A percentile compares a stretch with the other conserved stretches of the same genome.
phyloP scores from a whole-genome alignment of 2,888 invertebrate species.

The Mycalesis mineus region DNA sequence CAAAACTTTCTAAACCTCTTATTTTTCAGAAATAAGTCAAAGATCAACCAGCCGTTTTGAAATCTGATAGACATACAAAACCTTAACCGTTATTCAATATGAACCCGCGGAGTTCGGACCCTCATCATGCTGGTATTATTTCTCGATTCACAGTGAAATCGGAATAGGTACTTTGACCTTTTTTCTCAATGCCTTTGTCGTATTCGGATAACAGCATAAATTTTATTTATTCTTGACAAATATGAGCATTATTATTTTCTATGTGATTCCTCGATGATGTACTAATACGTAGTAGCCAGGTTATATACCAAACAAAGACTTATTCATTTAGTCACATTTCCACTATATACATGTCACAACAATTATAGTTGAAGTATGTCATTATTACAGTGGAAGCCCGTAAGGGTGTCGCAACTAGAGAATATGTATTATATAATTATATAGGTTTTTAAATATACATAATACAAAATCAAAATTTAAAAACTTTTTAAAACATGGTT shows the following conservation, averaged over 20 bases:
- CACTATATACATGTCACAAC: no score
- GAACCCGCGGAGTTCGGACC: background rate
- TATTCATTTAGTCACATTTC: no score
- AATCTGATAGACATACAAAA: conserved; percentile 5
- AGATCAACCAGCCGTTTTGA: background rate
- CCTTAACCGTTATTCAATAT: conserved; percentile 1
- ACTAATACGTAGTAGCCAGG: no score
- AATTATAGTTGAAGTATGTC: no score
- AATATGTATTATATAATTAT: no score
- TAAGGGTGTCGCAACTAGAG: no score
- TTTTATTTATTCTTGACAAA: conserved; percentile 6
- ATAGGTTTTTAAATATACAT: no score
- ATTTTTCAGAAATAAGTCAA: background rate
- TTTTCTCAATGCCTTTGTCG: conserved; percentile 2
- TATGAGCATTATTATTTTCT: background rate
- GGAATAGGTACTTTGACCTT: conserved; percentile 1
- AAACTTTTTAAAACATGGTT: no score
- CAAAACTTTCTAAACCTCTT: background rate
- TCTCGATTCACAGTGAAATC: conserved; percentile 4
- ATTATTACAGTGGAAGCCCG: no score
- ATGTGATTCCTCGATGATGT: no score
- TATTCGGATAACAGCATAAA: conserved; percentile 2
- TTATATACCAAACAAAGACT: no score
- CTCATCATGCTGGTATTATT: background rate
- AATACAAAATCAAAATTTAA: no score